Conservation (phyloP, 1,140 invertebrate species). For the Achroia grisella region DNA sequence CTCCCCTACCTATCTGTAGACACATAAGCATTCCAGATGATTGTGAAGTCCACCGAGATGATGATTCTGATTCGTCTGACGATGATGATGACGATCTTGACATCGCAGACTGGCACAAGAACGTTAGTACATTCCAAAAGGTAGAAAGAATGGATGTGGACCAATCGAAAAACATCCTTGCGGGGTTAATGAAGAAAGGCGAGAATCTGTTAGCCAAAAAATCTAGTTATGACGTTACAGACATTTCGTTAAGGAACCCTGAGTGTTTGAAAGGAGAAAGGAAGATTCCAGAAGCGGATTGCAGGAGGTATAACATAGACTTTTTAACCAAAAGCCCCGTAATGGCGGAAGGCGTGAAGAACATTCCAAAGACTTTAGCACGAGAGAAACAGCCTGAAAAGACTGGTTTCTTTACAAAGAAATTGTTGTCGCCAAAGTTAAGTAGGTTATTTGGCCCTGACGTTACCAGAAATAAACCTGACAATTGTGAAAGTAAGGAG, state of each 20-base stretch:
- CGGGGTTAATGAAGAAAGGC: slow-evolving; percentile 44
- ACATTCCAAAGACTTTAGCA: slow-evolving; percentile 26
- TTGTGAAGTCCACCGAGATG: slow-evolving; percentile 16
- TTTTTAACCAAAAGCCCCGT: slow-evolving; percentile 28
- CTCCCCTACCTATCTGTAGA: slow-evolving; percentile 36
- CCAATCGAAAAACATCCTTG: slow-evolving; percentile 17
- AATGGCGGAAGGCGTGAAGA: slow-evolving; percentile 31
- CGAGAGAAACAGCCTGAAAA: slow-evolving; percentile 30
- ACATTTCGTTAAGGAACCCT: slow-evolving; percentile 24
- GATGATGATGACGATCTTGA: slow-evolving; percentile 24
- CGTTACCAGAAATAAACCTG: slow-evolving; percentile 27
- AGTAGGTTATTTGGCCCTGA: slow-evolving; percentile 57
- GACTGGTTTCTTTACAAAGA: slow-evolving; percentile 55
- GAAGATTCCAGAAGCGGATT: slow-evolving; percentile 26
- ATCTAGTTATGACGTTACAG: slow-evolving; percentile 46
- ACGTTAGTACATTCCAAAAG: slow-evolving; percentile 13
- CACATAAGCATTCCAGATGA: slow-evolving; percentile 53
- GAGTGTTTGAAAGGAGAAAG: slow-evolving; percentile 15
- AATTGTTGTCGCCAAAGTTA: slow-evolving; percentile 60
- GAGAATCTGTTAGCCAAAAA: slow-evolving; percentile 38
- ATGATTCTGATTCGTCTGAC: slow-evolving; percentile 42
- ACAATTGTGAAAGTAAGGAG: slow-evolving; percentile 27
- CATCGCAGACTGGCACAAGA: not conserved
- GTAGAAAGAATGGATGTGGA: slow-evolving; percentile 18
- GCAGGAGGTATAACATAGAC: slow-evolving; percentile 38